Evolutionary conservation across 2,113 vertebrate genomes (phyloP).

Genomic region (Malurus alboscapulatus): DNA sequence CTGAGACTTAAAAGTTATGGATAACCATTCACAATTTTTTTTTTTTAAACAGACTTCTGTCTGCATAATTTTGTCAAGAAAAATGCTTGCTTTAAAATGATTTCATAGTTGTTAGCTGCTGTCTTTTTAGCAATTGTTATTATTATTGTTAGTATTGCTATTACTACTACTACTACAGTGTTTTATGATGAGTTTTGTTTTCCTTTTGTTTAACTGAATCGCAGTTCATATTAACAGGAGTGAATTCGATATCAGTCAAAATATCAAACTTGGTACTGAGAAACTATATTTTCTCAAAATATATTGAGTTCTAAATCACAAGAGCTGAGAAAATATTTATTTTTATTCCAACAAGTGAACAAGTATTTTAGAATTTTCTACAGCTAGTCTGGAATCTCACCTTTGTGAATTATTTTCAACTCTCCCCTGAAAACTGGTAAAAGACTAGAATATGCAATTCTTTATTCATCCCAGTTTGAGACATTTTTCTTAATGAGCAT

Average conservation of each 20-base stretch:
- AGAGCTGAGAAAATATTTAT: neutral
- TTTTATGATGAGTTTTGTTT: neutral
- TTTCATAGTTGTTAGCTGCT: neutral
- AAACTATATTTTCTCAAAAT: neutral
- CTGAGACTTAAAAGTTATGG: neutral
- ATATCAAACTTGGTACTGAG: neutral
- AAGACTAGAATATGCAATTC: neutral
- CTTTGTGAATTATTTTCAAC: neutral
- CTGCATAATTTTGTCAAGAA: neutral
- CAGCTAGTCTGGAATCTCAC: neutral
- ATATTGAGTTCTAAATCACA: neutral
- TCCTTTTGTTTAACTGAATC: neutral
- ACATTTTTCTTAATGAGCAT: constrained; percentile 29
- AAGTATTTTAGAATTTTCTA: neutral
- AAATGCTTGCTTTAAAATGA: neutral
- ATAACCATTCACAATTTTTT: neutral
- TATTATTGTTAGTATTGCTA: neutral
- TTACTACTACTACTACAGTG: neutral
- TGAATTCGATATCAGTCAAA: neutral
- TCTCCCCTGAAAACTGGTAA: neutral
- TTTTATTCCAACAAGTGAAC: neutral
- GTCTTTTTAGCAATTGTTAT: neutral
- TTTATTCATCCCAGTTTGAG: neutral
- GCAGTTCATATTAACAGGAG: neutral
- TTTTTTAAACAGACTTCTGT: neutral